Base-by-base conservation (phyloP, 37 sponge, comb jelly and placozoan species). In the Geodia barretti region DNA sequence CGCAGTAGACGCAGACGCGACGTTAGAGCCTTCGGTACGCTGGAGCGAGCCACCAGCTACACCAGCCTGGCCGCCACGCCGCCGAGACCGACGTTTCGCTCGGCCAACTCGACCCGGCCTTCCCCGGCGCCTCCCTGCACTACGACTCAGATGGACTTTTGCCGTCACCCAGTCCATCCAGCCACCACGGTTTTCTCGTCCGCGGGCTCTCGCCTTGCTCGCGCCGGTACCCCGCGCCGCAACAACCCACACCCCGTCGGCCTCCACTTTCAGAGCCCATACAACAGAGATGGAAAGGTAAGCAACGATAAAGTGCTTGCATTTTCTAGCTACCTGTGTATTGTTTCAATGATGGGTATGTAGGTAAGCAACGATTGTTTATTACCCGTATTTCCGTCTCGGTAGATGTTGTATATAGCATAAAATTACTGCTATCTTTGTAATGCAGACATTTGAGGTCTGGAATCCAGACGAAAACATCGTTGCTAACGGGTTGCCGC, bases 211-310 rank as follows among this genome's bases (percentile, higher is more conserved):
- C 70, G 71, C 1, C 32, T 28, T 20, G n/a, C 14, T 3, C 60
- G 68, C 31, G 23, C 58, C 71, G 38, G 69, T 2, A 67, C 80
- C 32, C 68, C 80, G 60, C 60, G 80, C 1, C 26, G 47, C 19
- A 80, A 58, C 71, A 80, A 69, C 60, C 80, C 80, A 1, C 80
- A 80, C 0, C 80, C 80, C n/a, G 25, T 20, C 3, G 80, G 80
- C 41, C 71, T 80, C 0, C 60, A 1, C 70, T 80, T 59, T 25
- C 80, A 80, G 38, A 70, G 69, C 29, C 61, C 71, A 9, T 80
- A 80, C 71, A 80, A 80, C 71, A 69, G 80, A 70, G 35, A 70
- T 31, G 8, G 43, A 26, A 69, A 59, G 71, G 80, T 80, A 42
- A 21, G 74, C n/a, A 21, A 39, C n/a, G 19, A 29, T 35, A 30